Evolutionary conservation across 2,888 invertebrate genomes (phyloP), one percentile per base, ranked within the genome.

Genomic region (Mimachlamys varia): DNA sequence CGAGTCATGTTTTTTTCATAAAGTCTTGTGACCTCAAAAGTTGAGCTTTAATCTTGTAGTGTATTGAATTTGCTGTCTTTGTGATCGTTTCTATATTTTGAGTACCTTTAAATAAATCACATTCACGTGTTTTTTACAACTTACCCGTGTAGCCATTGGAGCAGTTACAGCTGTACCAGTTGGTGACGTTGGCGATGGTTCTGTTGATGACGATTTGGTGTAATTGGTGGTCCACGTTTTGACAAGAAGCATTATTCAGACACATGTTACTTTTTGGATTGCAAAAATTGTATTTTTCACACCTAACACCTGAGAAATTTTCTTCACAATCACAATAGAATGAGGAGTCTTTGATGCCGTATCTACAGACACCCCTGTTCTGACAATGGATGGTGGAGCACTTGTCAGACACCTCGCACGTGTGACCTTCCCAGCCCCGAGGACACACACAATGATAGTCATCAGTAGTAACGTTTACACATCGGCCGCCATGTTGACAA

Each of bases 401-500:
- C 15, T 89, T 88, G 88, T 94, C 93, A 37, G 88, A 92, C 49
- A 93, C 90, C 87, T 95, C 93, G 91, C 96, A 96, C 38, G 90
- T 91, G 38, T 91, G 91, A 13, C 94, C 94, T n/a, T 89, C 91
- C 88, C 90, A 93, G 15, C 94, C 94, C 5, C 50, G 37, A 17
- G 89, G 58, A 88, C 95, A 95, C 38, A 89, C 50, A 91, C 95
- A 94, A 7, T 88, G 76, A 89, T 93, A 95, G n/a, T 93, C 91
- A 33, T 90, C 91, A 13, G 91, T 89, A 19, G 92, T 91, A 12
- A 93, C 50, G 49, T 89, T 93, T 7, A 89, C 87, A 91, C 96
- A 96, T 4, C 90, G 92, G 0, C 93, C 95, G 33, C 93, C 93
- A 91, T 96, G 95, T 87, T 92, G 87, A 90, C 96, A 96, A 0